These are phyloP conservation scores for Parauchenoglanis punctatus DNA, from an alignment of 2,797 vertebrate species.

Conservation along the genomic window DNA sequence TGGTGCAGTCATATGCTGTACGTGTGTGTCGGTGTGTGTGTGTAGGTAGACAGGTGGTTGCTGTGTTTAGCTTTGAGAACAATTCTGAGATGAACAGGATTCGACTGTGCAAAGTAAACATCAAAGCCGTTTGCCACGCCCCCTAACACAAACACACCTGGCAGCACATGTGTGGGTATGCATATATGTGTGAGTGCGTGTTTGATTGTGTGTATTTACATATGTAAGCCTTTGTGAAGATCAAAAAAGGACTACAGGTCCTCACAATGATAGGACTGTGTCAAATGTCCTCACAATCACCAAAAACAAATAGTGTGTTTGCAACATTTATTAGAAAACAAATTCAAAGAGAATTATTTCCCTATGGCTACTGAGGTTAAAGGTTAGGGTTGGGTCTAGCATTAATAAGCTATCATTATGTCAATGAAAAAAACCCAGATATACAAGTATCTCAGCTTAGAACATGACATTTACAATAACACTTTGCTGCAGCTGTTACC, in stretches of 20 bases:
- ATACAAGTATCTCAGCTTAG: not conserved
- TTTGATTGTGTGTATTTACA: not conserved
- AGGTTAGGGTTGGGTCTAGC: not conserved
- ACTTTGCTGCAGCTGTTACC: not conserved
- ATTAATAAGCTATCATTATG: not conserved
- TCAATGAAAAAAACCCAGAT: not conserved
- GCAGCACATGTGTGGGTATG: not conserved
- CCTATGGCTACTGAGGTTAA: not conserved
- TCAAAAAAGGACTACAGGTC: not conserved
- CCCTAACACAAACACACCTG: not conserved
- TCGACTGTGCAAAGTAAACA: not conserved
- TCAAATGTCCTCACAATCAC: not conserved
- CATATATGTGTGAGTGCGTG: not conserved
- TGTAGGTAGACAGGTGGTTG: not conserved
- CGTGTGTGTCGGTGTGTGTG: not conserved
- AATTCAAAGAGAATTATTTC: not conserved
- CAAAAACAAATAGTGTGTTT: not conserved
- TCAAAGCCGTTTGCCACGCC: not conserved
- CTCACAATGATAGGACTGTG: not conserved
- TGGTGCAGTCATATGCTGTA: not conserved
- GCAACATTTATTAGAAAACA: not conserved
- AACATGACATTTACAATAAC: not conserved
- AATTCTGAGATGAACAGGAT: no score
- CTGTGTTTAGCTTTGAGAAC: not conserved
- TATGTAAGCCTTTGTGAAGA: not conserved